Percentiles rank a stretch among this genome's conserved stretches.
These are phyloP conservation scores for Maccullochella peelii DNA, from an alignment of 2,113 vertebrate genomes.

Conservation along the genomic window DNA sequence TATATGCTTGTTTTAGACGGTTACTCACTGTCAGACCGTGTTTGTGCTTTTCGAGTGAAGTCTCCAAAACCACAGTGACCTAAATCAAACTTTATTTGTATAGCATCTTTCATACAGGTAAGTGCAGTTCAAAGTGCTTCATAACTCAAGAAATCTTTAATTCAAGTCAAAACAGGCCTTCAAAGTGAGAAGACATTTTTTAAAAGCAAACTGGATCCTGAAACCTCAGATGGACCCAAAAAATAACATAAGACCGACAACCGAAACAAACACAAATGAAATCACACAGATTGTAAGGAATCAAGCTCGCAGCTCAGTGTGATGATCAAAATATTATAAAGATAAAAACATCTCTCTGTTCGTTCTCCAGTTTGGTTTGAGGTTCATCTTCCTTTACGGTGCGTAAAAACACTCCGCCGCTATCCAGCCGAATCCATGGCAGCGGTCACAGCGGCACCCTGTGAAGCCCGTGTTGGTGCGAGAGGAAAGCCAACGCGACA, in stretches of 20 bases:
- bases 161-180: conserved; percentile 71
- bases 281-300: background rate
- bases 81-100: too few relatives aligned
- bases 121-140: too few relatives aligned
- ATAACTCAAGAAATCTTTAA: conserved; percentile 64
- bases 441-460: background rate
- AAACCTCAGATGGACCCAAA: background rate
- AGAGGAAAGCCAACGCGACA: conserved; percentile 16
- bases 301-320: background rate
- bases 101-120: too few relatives aligned
- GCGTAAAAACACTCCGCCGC: background rate
- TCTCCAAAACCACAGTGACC: too few relatives aligned
- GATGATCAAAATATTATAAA: background rate
- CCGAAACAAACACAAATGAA: background rate
- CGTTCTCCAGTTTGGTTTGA: conserved; percentile 9
- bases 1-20: too few relatives aligned
- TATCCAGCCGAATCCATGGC: background rate
- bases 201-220: background rate
- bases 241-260: background rate
- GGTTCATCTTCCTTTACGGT: rapidly evolving
- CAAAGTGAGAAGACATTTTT: conserved; percentile 10
- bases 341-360: background rate
- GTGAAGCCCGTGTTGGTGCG: background rate
- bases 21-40: too few relatives aligned
- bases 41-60: too few relatives aligned